Evolutionary conservation across 2,113 vertebrate genomes (phyloP).

Genomic region (Nanger granti): DNA sequence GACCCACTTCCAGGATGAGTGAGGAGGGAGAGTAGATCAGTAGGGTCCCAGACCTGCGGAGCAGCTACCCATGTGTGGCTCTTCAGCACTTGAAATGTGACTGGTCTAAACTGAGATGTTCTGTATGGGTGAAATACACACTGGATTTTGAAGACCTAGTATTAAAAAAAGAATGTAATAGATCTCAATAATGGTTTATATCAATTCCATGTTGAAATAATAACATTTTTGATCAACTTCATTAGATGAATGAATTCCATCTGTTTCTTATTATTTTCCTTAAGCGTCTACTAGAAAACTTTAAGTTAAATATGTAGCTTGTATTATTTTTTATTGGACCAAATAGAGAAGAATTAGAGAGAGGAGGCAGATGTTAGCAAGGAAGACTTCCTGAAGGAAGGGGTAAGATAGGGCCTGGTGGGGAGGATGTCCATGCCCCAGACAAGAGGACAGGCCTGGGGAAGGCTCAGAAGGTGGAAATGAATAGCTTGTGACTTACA

Average conservation of each 20-base stretch:
- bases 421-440: neutral
- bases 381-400: neutral
- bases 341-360: slow-evolving; percentile 5
- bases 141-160: neutral
- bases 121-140: neutral
- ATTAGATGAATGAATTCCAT: slow-evolving; percentile 15
- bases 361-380: neutral
- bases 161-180: neutral
- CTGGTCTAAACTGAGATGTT: neutral
- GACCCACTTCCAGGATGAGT: neutral
- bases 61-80: neutral
- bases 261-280: neutral
- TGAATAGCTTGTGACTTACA: neutral
- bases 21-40: neutral
- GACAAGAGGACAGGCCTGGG: neutral
- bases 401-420: neutral
- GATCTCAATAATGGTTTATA: neutral
- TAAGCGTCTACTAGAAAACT: neutral
- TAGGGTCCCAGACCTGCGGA: neutral
- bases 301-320: neutral
- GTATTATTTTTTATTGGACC: neutral
- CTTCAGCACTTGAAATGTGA: neutral
- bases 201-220: neutral
- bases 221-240: neutral
- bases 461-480: neutral